Base-by-base conservation (phyloP, 2,797 vertebrate genomes). In the Onychomys torridus region DNA sequence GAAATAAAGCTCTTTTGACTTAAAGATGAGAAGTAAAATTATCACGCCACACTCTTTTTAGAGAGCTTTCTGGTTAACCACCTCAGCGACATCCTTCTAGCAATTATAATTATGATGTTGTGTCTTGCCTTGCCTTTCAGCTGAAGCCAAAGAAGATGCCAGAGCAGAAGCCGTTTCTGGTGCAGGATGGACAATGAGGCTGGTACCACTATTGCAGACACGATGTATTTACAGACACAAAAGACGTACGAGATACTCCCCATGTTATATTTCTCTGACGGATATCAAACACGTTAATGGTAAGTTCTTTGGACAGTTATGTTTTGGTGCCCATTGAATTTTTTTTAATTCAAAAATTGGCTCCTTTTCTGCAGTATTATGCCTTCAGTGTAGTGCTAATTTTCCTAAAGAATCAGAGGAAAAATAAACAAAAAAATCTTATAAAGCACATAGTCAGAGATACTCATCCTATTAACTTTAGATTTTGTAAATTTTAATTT, bases 401-500 rank as follows among this genome's bases (percentile, higher is more conserved):
- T 61, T 49, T 78, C 4, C 93, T 89, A 86, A 91, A 93, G 49
- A 25, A 55, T 89, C 43, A 87, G 21, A 78, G 19, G 11, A 34
- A 91, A 89, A n/a, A 27, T 21, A 93, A 91, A 87, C 75, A 37
- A 34, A 85, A 25, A 81, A 87, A 34, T 34, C 8, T 46, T 79
- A 88, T 71, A 78, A 90, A 78, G 17, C 27, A 61, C 49, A 1
- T 59, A 90, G 49, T 81, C 63, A 89, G 43, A 89, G 63, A 59
- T 12, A 76, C 16, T 69, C 19, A 79, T 34, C 34, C 3, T 37
- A 82, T 77, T 90, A 85, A 65, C 63, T 92, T 85, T 2, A 86
- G 88, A 65, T 78, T 92, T 78, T 91, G 46, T 90, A 67, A 75
- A 75, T 88, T 82, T 65, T 27, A 59, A 63, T 83, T 96, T 90